Evolutionary conservation across 2,113 vertebrate species (phyloP).

Genomic region (Anarhynchus alexandrinus): DNA sequence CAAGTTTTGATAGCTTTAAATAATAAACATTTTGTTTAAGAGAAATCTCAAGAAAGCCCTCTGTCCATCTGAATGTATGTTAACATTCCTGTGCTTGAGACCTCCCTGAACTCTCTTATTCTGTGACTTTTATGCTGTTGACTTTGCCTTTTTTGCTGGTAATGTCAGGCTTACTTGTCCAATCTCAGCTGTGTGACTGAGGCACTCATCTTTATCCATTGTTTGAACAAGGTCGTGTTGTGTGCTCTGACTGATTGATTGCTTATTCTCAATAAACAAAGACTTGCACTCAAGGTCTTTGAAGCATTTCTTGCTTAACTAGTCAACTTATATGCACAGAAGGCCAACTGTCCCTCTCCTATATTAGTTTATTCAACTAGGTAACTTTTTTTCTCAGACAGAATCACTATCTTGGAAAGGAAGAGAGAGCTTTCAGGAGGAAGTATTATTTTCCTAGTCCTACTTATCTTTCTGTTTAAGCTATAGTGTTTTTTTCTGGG

Average conservation of each 20-base stretch:
- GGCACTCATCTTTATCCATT: constrained; percentile 16
- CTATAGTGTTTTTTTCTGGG: neutral
- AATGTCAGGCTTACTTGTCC: constrained; percentile 20
- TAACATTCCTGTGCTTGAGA: constrained; percentile 31
- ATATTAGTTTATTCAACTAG: neutral
- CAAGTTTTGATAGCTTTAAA: constrained; percentile 20
- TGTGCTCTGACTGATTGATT: constrained; percentile 39
- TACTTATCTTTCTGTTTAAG: neutral
- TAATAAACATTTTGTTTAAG: constrained; percentile 27
- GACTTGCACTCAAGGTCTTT: constrained; percentile 28
- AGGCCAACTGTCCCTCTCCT: neutral
- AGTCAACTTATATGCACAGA: neutral
- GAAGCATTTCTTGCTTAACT: neutral
- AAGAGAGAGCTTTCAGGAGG: neutral
- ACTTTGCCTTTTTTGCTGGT: constrained; percentile 35
- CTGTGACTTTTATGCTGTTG: constrained; percentile 34
- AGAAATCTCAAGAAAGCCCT: neutral
- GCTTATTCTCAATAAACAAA: constrained; percentile 47
- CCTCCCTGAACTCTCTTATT: constrained; percentile 15
- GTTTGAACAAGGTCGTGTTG: constrained; percentile 45
- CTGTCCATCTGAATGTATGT: neutral
- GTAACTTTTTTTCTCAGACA: neutral
- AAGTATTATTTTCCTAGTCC: neutral
- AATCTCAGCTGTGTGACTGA: neutral
- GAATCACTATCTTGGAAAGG: neutral